Percentiles rank a stretch among this genome's conserved stretches.
phyloP scores from a whole-genome alignment of 2,888 invertebrate species.

The Synanthedon vespiformis region DNA sequence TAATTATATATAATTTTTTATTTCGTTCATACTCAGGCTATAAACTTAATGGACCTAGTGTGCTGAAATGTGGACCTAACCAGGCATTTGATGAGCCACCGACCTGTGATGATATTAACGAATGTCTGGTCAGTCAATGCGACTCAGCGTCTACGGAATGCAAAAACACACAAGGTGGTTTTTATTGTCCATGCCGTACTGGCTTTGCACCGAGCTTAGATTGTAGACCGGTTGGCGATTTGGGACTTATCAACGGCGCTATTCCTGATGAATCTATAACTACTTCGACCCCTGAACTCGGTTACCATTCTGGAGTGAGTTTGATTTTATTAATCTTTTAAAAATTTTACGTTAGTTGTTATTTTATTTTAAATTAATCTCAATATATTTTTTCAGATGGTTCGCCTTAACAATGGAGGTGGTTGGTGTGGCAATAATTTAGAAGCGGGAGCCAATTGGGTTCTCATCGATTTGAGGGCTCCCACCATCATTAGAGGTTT shows the following conservation, averaged over 20 bases:
- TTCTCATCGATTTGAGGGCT: conserved; percentile 86
- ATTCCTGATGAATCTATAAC: conserved; percentile 91
- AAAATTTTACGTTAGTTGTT: background rate
- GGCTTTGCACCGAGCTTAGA: conserved; percentile 89
- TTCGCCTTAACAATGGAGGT: conserved; percentile 83
- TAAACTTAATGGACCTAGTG: conserved; percentile 84
- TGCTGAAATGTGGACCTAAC: conserved; percentile 86
- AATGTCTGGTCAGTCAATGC: conserved; percentile 89
- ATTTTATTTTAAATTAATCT: background rate
- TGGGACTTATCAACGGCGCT: conserved; percentile 88
- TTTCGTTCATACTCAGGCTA: conserved; percentile 70
- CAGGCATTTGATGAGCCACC: conserved; percentile 87
- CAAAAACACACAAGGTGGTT: conserved; percentile 88
- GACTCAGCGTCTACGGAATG: conserved; percentile 92
- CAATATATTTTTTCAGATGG: conserved; percentile 68
- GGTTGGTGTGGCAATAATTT: conserved; percentile 93
- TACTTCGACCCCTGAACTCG: conserved; percentile 84
- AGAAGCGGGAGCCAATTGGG: conserved; percentile 91
- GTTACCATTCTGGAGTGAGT: conserved; percentile 84
- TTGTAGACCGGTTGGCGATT: conserved; percentile 90
- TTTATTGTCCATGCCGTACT: conserved; percentile 87
- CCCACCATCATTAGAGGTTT: conserved; percentile 91
- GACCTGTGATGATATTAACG: conserved; percentile 92
- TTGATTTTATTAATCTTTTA: background rate
- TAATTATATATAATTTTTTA: background rate